A percentile compares a stretch with the other conserved stretches of the same genome.
Evolutionary conservation across 2,113 vertebrate species (phyloP).

Genomic region (Thamnaconus septentrionalis): DNA sequence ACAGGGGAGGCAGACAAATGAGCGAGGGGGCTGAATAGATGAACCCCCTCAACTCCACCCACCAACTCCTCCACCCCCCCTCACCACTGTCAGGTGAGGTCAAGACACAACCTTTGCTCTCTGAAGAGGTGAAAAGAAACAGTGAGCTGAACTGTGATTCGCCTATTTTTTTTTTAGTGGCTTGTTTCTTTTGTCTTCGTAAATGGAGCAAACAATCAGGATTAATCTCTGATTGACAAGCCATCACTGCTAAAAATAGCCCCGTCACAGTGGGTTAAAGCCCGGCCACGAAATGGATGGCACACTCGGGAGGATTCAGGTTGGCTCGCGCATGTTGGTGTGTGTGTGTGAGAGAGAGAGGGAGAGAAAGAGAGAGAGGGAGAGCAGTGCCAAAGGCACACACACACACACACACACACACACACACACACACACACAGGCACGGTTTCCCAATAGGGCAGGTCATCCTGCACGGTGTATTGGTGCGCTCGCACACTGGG

Average conservation of each 20-base stretch:
- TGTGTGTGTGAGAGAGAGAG: not conserved
- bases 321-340: slow-evolving; percentile 8
- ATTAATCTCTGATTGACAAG: slow-evolving; percentile 76
- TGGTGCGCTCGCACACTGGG: slow-evolving; percentile 54
- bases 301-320: slow-evolving; percentile 23
- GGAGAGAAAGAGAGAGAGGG: not conserved
- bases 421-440: slow-evolving; percentile 10
- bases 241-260: slow-evolving; percentile 67
- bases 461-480: slow-evolving; percentile 65
- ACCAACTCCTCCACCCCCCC: slow-evolving; percentile 42
- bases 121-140: slow-evolving; percentile 30
- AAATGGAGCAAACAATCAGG: slow-evolving; percentile 51
- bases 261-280: slow-evolving; percentile 59
- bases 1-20: slow-evolving; percentile 52
- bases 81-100: not conserved
- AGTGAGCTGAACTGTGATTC: slow-evolving; percentile 13
- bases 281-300: slow-evolving; percentile 44
- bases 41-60: slow-evolving; percentile 45
- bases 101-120: no score
- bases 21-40: slow-evolving; percentile 55
- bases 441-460: slow-evolving; percentile 15
- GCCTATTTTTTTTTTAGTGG: no score
- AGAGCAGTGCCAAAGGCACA: slow-evolving; percentile 23
- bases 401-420: slow-evolving; percentile 12
- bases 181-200: slow-evolving; percentile 28